phyloP scores from a whole-genome alignment of 1,140 invertebrate species.

The Cotesia typhae region DNA sequence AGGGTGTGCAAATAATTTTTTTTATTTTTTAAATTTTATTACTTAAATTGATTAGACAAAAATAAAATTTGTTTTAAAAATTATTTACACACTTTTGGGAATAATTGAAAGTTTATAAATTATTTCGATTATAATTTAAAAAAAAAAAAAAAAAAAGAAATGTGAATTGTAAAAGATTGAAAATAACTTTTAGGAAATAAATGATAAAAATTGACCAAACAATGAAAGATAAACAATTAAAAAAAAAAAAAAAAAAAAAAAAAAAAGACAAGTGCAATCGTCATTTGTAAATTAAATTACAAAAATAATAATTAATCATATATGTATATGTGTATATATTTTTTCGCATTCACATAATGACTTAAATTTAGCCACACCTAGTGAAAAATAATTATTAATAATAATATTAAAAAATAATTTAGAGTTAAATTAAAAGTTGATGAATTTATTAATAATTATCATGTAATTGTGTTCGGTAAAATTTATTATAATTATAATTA shows the following conservation, averaged over 20 bases:
- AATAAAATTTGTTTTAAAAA: too few relatives aligned
- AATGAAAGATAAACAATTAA: not conserved
- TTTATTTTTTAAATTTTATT: too few relatives aligned
- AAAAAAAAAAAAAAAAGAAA: not conserved
- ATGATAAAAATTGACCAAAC: slow-evolving; percentile 29
- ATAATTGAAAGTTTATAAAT: not conserved
- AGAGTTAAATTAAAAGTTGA: slow-evolving; percentile 7
- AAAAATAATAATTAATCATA: slow-evolving; percentile 17
- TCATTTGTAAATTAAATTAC: slow-evolving; percentile 15
- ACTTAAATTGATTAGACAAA: too few relatives aligned
- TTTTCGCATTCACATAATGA: slow-evolving; percentile 32
- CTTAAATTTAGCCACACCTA: slow-evolving; percentile 4
- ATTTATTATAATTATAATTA: slow-evolving; percentile 22
- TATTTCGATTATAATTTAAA: not conserved
- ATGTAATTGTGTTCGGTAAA: slow-evolving; percentile 31
- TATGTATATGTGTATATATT: slow-evolving; percentile 35
- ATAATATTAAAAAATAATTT: slow-evolving; percentile 1
- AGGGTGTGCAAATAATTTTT: too few relatives aligned
- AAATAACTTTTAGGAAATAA: slow-evolving; percentile 5
- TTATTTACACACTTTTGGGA: too few relatives aligned
- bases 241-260: not conserved
- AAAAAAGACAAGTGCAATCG: slow-evolving; percentile 17
- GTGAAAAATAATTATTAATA: too few relatives aligned
- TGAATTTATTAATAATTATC: slow-evolving; percentile 14
- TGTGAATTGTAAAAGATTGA: not conserved